These are phyloP conservation scores for Proctacanthus coquilletti DNA, from an alignment of 1,140 invertebrate genomes.

Conservation along the genomic window DNA sequence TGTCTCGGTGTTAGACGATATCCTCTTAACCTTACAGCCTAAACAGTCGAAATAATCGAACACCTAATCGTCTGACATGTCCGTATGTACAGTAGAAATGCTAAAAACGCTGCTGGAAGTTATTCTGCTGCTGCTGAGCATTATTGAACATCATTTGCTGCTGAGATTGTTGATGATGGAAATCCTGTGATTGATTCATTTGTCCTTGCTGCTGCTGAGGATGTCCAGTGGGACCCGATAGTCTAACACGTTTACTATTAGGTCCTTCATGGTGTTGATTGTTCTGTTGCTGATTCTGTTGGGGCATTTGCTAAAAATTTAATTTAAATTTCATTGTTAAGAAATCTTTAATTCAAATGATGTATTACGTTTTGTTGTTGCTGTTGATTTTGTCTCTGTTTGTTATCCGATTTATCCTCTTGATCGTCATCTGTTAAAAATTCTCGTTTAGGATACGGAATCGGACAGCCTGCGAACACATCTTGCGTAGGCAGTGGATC, in stretches of 20 bases:
- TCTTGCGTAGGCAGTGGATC: slow-evolving; percentile 85
- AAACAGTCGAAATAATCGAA: too few relatives aligned
- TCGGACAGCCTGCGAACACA: slow-evolving; percentile 87
- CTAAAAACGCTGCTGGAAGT: slow-evolving; percentile 45
- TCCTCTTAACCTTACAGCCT: too few relatives aligned
- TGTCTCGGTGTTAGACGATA: too few relatives aligned
- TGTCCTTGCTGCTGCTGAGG: slow-evolving; percentile 23
- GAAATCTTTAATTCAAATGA: slow-evolving; percentile 2
- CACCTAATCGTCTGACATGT: too few relatives aligned
- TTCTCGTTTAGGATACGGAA: slow-evolving; percentile 97
- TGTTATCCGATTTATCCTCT: slow-evolving; percentile 84
- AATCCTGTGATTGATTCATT: slow-evolving; percentile 32
- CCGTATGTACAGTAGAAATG: too few relatives aligned
- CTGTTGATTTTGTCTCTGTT: slow-evolving; percentile 61
- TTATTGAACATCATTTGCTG: slow-evolving; percentile 46
- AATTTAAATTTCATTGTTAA: slow-evolving; percentile 4
- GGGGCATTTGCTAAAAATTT: slow-evolving; percentile 16
- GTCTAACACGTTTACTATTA: slow-evolving; percentile 9
- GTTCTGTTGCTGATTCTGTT: slow-evolving; percentile 22
- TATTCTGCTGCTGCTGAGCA: slow-evolving; percentile 39
- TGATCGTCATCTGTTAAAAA: slow-evolving; percentile 96
- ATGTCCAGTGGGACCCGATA: slow-evolving; percentile 21
- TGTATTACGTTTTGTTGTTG: slow-evolving; percentile 35
- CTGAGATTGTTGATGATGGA: slow-evolving; percentile 37
- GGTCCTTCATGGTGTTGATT: slow-evolving; percentile 12